Conservation (phyloP, 2,797 vertebrate species). For the Cuculus canorus region DNA sequence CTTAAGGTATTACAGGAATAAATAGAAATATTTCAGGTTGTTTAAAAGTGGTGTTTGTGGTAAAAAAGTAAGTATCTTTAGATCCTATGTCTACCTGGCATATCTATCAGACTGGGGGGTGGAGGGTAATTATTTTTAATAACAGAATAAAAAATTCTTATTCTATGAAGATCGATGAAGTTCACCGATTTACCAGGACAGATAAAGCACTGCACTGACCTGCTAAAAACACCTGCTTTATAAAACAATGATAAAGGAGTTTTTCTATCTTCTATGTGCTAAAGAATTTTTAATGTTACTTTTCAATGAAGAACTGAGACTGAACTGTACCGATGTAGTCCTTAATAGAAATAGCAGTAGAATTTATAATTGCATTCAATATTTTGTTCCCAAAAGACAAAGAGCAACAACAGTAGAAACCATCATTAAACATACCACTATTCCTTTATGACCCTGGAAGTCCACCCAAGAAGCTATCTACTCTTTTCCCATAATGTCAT, state of each 20-base stretch:
- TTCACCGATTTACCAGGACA: not conserved
- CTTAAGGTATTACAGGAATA: not conserved
- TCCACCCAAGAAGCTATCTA: not conserved
- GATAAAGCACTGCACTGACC: not conserved
- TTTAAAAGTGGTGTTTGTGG: not conserved
- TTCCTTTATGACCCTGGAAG: not conserved
- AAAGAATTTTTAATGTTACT: not conserved
- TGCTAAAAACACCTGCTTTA: not conserved
- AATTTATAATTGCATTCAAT: not conserved
- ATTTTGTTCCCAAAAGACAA: not conserved
- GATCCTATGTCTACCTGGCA: not conserved
- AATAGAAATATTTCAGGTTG: not conserved
- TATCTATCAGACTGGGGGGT: not conserved
- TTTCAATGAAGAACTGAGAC: not conserved
- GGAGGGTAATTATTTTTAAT: not conserved
- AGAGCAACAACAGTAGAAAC: not conserved
- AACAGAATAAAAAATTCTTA: not conserved
- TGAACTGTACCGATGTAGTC: not conserved
- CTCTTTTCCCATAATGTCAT: not conserved
- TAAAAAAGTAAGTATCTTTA: not conserved
- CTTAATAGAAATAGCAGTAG: not conserved
- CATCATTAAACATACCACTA: not conserved
- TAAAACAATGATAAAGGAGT: not conserved
- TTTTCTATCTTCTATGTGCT: slow-evolving; percentile 5
- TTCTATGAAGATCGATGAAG: not conserved